Evolutionary conservation across 2,797 vertebrate genomes (phyloP), one percentile per base, ranked within the genome.

Genomic region (Choloepus didactylus): DNA sequence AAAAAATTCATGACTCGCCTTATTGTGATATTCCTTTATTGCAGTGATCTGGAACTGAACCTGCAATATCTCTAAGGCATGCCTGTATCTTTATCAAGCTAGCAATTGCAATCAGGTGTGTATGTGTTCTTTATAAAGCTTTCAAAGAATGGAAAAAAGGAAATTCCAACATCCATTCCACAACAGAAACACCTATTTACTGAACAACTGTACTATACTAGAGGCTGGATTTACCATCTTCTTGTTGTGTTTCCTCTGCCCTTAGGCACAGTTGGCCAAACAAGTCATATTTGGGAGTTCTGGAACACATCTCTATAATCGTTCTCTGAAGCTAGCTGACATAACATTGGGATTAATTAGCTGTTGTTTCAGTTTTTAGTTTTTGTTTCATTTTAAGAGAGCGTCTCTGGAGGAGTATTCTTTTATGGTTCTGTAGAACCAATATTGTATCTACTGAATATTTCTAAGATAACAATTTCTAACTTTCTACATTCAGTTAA

Each of bases 401-500:
- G 1, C 9, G 54, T 46, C 15, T 51, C 27, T 59, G 8, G 51
- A 90, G 54, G 21, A 25, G 87, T 66, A 3, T 56, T 46, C 87
- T 62, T 77, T 77, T 12, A 79, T 35, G 64, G 80, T 35, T 69
- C 90, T 59, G 9, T 66, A 64, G 35, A 54, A 73, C 41, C 41
- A 18, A 31, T 31, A 87, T 19, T 80, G 18, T 27, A 72, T 87
- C 84, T 7, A 94, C 85, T 35, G 23, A 41, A 11, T 46, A 79
- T 85, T 76, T 95, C 44, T 83, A 60, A 93, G 51, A 95, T 56
- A 54, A 27, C 54, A 25, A 93, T 56, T 62, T 77, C 7, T 89
- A 83, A 84, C 49, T 67, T 87, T 88, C 29, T 51, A 25, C 60
- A 29, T 54, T 93, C 38, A 49, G 31, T 72, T 81, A 90, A 85